Conservation (phyloP, 1,140 invertebrate species). For the Zelostemma sp. region DNA sequence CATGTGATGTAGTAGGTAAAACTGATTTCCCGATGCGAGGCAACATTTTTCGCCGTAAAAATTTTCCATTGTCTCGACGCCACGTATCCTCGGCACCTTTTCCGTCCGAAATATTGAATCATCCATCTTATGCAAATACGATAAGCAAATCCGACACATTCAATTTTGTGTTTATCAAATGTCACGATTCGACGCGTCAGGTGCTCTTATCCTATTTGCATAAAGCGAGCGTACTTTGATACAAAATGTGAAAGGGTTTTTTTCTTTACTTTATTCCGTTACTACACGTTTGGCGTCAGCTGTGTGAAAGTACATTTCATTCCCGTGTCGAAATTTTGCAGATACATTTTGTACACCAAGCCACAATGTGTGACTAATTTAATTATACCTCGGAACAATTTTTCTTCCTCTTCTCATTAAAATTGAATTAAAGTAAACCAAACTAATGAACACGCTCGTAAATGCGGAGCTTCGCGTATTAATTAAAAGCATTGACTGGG, state of each 20-base stretch:
- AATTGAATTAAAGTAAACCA: conserved; percentile 31
- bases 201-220: background rate
- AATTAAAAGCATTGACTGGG: conserved; percentile 25
- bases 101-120: background rate
- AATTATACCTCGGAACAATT: conserved; percentile 29
- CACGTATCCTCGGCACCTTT: background rate
- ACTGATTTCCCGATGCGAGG: background rate
- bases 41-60: too few species aligned
- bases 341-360: conserved; percentile 11
- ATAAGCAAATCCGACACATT: conserved; percentile 1
- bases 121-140: conserved; percentile 1
- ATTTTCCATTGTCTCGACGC: too few species aligned
- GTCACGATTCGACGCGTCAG: background rate
- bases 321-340: background rate
- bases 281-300: too few species aligned
- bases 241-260: background rate
- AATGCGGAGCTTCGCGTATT: conserved; percentile 33
- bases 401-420: conserved; percentile 23
- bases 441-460: conserved; percentile 23
- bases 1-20: background rate
- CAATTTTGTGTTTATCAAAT: conserved; percentile 1
- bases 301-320: background rate
- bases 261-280: background rate
- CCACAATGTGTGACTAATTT: conserved; percentile 26
- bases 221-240: background rate